Evolutionary conservation across 2,888 invertebrate species (phyloP).

Genomic region (Leucoma salicis): DNA sequence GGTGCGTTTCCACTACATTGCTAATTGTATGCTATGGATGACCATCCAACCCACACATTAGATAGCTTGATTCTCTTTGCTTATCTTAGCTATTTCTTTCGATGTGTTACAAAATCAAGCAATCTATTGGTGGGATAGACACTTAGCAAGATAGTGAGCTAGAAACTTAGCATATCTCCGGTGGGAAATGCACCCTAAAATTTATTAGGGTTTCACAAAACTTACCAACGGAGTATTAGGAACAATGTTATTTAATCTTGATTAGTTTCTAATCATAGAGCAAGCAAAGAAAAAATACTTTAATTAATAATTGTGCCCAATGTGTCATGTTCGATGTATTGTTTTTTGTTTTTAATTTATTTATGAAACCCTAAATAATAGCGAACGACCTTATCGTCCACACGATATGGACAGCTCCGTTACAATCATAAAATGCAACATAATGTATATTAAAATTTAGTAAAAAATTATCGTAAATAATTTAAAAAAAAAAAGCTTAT

Average conservation of each 20-base stretch:
- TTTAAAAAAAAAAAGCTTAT: constrained; percentile 76
- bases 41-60: no score
- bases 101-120: no score
- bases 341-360: constrained; percentile 56
- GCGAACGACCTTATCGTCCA: constrained; percentile 64
- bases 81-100: no score
- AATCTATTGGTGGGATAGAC: no score
- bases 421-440: constrained; percentile 79
- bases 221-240: constrained; percentile 50
- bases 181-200: no score
- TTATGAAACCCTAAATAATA: constrained; percentile 72
- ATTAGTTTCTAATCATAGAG: constrained; percentile 44
- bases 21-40: no score
- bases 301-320: constrained; percentile 78
- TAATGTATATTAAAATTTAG: constrained; percentile 72
- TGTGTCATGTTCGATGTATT: constrained; percentile 82
- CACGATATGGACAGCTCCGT: constrained; percentile 77
- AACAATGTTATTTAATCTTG: constrained; percentile 53
- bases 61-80: no score
- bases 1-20: no score
- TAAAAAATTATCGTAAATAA: constrained; percentile 73
- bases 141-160: no score
- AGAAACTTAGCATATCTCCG: no score
- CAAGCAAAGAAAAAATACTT: constrained; percentile 67
- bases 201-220: constrained; percentile 66